These are phyloP conservation scores for Marcusenius ussheri DNA, from an alignment of 2,113 vertebrate species.

Conservation along the genomic window DNA sequence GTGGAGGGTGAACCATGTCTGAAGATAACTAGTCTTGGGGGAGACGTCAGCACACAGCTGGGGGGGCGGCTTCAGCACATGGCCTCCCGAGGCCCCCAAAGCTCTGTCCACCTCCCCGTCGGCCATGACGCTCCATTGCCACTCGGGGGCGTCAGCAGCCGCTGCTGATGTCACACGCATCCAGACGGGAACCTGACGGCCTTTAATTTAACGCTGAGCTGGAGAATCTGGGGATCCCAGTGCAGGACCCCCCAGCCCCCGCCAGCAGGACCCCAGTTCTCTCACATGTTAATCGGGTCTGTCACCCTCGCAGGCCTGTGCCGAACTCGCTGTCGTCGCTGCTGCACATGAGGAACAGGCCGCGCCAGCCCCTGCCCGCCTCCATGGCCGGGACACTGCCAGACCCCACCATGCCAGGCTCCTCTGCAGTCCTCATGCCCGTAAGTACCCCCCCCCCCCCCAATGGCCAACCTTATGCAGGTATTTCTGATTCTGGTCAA, in stretches of 20 bases:
- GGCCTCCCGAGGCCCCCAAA: neutral
- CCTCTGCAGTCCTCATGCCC: conserved; percentile 94
- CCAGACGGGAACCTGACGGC: neutral
- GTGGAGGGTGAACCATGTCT: neutral
- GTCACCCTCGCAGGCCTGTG: conserved; percentile 70
- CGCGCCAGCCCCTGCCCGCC: conserved; percentile 95
- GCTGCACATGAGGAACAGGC: conserved; percentile 96
- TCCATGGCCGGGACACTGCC: conserved; percentile 98
- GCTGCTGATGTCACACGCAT: neutral
- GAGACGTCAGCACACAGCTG: neutral
- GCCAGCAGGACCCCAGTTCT: neutral
- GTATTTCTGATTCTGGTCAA: no score
- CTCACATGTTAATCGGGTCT: neutral
- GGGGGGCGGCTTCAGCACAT: neutral
- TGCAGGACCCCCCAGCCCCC: no score
- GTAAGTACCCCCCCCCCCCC: conserved; percentile 66
- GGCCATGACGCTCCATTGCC: neutral
- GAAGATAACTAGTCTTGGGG: neutral
- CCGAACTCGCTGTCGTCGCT: conserved; percentile 96
- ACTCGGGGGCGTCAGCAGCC: neutral
- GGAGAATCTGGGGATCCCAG: neutral
- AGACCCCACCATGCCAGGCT: conserved; percentile 95
- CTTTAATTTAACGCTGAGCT: neutral
- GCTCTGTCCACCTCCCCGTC: neutral
- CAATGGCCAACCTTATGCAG: neutral